These are phyloP conservation scores for Eupithecia exiguata DNA, from an alignment of 2,888 invertebrate species.

Conservation along the genomic window DNA sequence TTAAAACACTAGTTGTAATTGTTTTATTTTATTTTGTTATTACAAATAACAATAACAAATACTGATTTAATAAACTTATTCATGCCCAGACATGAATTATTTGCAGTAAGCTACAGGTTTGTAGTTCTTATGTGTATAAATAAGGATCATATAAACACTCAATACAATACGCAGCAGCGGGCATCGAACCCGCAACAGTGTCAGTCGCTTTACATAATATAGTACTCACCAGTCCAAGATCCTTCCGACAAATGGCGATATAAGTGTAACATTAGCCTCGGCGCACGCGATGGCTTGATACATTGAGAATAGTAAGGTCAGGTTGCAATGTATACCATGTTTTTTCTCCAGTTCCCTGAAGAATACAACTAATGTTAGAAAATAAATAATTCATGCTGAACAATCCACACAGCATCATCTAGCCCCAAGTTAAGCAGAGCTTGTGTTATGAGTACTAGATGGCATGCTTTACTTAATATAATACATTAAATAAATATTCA, in stretches of 20 bases:
- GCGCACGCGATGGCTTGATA: constrained; percentile 99
- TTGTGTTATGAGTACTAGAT: too few relatives aligned
- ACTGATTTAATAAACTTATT: too few relatives aligned
- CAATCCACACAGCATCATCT: too few relatives aligned
- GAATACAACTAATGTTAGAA: not conserved
- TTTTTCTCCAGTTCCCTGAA: constrained; percentile 93
- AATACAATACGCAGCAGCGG: not conserved
- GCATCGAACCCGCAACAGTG: not conserved
- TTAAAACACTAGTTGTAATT: too few relatives aligned
- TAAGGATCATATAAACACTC: not conserved
- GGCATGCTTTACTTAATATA: too few relatives aligned
- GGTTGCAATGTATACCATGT: constrained; percentile 98
- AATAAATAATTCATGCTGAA: not conserved
- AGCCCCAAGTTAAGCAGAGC: too few relatives aligned
- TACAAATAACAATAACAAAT: too few relatives aligned
- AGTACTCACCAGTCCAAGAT: constrained; percentile 96
- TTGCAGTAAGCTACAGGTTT: not conserved
- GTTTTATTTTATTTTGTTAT: too few relatives aligned
- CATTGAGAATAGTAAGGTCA: constrained; percentile 97
- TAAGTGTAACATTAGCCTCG: constrained; percentile 98
- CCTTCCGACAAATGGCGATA: constrained; percentile 99
- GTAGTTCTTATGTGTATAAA: not conserved
- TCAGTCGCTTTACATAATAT: not conserved
- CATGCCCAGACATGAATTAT: not conserved
- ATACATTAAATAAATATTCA: too few relatives aligned